Conservation (phyloP, 2,113 vertebrate genomes). For the Anguilla rostrata region DNA sequence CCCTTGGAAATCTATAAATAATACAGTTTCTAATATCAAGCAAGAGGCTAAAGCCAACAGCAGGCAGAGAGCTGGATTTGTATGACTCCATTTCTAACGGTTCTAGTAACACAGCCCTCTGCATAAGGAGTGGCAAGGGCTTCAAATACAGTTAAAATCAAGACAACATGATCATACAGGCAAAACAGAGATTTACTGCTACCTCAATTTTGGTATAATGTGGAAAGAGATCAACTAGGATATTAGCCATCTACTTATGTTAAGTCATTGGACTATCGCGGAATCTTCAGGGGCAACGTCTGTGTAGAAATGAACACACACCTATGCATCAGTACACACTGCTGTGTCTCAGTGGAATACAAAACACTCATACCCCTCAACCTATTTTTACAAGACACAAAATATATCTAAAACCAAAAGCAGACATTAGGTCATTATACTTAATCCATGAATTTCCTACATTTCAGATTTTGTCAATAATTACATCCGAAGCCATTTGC, state of each 20-base stretch:
- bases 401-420: too few species aligned
- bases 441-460: background rate
- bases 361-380: too few species aligned
- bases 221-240: background rate
- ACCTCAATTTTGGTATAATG: background rate
- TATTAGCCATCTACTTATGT: background rate
- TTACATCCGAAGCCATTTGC: background rate
- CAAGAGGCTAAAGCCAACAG: background rate
- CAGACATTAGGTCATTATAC: too few species aligned
- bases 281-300: background rate
- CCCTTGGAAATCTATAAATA: background rate
- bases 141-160: background rate
- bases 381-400: too few species aligned
- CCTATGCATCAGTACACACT: too few species aligned
- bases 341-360: too few species aligned
- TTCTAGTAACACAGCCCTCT: background rate
- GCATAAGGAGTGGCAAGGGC: background rate
- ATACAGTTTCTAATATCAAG: background rate
- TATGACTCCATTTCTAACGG: background rate
- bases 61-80: background rate
- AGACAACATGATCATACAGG: background rate
- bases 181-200: background rate
- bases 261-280: background rate
- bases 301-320: too few species aligned
- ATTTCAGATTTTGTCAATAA: background rate